Base-by-base conservation (phyloP, 2,888 invertebrate genomes). In the Scelioninae gen. 1 region DNA sequence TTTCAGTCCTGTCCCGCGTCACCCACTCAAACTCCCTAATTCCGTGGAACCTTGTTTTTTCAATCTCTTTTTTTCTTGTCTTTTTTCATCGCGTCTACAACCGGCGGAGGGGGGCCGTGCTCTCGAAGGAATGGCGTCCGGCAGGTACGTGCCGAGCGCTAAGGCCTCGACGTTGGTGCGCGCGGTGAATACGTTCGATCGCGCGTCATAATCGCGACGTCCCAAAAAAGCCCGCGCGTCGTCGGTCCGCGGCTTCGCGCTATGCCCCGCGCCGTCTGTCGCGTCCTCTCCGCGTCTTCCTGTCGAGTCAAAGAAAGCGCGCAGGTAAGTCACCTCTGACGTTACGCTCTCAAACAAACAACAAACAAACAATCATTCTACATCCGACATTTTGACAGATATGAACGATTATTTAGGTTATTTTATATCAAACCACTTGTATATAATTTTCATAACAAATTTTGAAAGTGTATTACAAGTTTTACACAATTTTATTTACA, bases 111-210 rank as follows among this genome's bases (percentile, higher is more conserved):
- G 78, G 69, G 77, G 69, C 29, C 31, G 13, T 23, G 47, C 40
- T 43, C 66, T 58, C 47, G 77, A 76, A 78, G 71, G 80, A 82
- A 84, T 84, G 84, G 84, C 84, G 84, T 81, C 81, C 63, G 74
- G 49, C 83, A 83, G 74, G 77, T 68, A 82, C 69, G 69, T 74
- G 76, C 65, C 71, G 58, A 71, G 58, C 53, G 53, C 62, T 43
- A 79, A 63, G 58, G 69, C 55, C 66, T 66, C 56, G 56, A 60
- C 68, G 76, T 56, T 56, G 58, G 55, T 45, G 65, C 69, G 68
- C 43, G 49, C 68, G 76, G 76, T 80, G n/a, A n/a, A n/a, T 68
- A 47, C 72, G 71, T 79, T 77, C 62, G 80, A 16, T 65, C 81
- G 76, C 81, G 71, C 71, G 76, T 82, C 82, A 49, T 47, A 74